Conservation (phyloP, 2,113 vertebrate species). For the Lucifuga dentata region DNA sequence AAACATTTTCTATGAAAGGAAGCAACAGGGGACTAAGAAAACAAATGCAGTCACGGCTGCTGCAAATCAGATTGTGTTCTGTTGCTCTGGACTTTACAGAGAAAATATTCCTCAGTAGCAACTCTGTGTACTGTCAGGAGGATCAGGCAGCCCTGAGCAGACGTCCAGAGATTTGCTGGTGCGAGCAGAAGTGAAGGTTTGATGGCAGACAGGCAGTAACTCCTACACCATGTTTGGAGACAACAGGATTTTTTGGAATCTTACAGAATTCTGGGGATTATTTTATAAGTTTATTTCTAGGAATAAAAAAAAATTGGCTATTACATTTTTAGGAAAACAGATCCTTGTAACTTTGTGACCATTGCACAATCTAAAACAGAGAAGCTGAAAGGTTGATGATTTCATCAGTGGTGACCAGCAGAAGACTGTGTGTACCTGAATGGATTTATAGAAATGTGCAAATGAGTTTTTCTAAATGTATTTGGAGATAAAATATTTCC, state of each 20-base stretch:
- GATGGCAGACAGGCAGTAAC: neutral
- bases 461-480: too few species aligned
- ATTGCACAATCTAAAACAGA: too few species aligned
- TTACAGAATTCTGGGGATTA: slow-evolving; percentile 29
- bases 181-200: slow-evolving; percentile 16
- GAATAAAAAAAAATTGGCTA: slow-evolving; percentile 18
- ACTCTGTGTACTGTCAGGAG: too few species aligned
- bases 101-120: neutral
- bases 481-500: too few species aligned
- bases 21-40: neutral
- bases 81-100: neutral
- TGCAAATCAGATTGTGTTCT: neutral
- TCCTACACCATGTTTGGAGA: neutral
- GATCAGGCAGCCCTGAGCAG: too few species aligned
- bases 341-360: neutral
- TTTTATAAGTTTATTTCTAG: slow-evolving; percentile 35
- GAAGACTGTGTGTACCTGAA: too few species aligned
- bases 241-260: slow-evolving; percentile 16
- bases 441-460: too few species aligned
- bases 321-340: neutral
- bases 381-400: too few species aligned
- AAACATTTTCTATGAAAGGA: slow-evolving; percentile 54
- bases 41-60: slow-evolving; percentile 2
- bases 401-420: too few species aligned
- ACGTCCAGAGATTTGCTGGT: neutral